Evolutionary conservation across 2,113 vertebrate genomes (phyloP), one percentile per base, ranked within the genome.

Genomic region (Archilochus colubris): DNA sequence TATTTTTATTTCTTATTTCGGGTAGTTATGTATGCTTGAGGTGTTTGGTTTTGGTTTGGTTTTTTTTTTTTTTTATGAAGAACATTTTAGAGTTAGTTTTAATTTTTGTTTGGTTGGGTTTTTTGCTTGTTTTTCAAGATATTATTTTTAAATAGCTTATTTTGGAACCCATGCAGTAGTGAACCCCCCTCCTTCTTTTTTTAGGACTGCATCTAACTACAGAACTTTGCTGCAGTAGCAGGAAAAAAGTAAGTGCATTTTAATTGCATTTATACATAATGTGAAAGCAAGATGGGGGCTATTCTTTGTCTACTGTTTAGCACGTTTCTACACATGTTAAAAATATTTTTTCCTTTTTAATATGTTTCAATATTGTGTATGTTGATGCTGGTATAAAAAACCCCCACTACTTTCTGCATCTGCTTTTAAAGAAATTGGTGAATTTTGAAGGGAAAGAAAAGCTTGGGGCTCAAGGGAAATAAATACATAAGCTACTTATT

Each of bases 401-500:
- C 11, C 18, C 11, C 18, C 9, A 2, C 9, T 82, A 40, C 5
- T 55, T 70, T 73, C 33, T 81, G 43, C 7, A 72, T 30, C 6
- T 38, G 10, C 10, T 44, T n/a, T 66, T 23, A 28, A 7, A 70
- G 40, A 67, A 12, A 5, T 22, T 14, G 61, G 22, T 38, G 19
- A 40, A 28, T 78, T 74, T 78, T 84, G 48, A 2, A 6, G 31
- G 14, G 36, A 73, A 78, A 72, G 21, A 44, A 68, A 68, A 67
- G 28, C 57, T 70, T 38, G 2, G 73, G 14, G 30, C 63, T 36
- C 92, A 88, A 86, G 72, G 70, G 54, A 94, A 91, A 89, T 62
- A 93, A 74, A 91, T 82, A 82, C 78, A 79, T 72, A 94, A 92
- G 63, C 25, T 85, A 88, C 64, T 88, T 94, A 95, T 95, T 90